A percentile compares a stretch with the other conserved stretches of the same genome.
These are phyloP conservation scores for Willisornis vidua DNA, from an alignment of 2,113 vertebrate genomes.

Conservation along the genomic window DNA sequence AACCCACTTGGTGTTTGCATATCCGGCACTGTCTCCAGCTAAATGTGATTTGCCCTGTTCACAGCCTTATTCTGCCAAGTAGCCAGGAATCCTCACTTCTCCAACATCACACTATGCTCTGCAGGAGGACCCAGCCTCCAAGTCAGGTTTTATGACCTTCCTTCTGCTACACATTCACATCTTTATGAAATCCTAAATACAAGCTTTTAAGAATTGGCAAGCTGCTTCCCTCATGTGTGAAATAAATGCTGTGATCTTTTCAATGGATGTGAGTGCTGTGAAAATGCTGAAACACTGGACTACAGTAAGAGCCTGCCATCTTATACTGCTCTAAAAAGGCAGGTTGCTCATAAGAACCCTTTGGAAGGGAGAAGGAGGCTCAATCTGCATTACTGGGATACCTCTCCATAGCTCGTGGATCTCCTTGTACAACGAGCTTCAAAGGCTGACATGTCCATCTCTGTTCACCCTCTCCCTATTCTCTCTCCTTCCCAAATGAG, in stretches of 20 bases:
- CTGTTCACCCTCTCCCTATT: neutral
- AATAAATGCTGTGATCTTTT: neutral
- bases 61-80: neutral
- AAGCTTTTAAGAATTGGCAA: neutral
- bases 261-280: neutral
- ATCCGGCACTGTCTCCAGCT: neutral
- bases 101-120: fast-evolving
- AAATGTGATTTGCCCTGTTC: neutral
- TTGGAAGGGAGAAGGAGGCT: neutral
- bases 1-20: neutral
- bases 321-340: neutral
- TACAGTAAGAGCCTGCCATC: neutral
- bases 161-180: neutral
- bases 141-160: neutral
- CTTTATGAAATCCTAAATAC: neutral
- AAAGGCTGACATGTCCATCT: neutral
- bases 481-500: neutral
- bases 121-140: neutral
- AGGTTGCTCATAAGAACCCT: neutral
- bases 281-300: neutral
- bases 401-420: neutral
- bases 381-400: neutral
- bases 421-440: neutral
- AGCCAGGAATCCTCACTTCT: neutral
- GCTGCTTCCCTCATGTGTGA: neutral